Percentiles rank a stretch among this genome's conserved stretches.
Evolutionary conservation across 2,113 vertebrate species (phyloP).

Genomic region (Calidris pugnax): DNA sequence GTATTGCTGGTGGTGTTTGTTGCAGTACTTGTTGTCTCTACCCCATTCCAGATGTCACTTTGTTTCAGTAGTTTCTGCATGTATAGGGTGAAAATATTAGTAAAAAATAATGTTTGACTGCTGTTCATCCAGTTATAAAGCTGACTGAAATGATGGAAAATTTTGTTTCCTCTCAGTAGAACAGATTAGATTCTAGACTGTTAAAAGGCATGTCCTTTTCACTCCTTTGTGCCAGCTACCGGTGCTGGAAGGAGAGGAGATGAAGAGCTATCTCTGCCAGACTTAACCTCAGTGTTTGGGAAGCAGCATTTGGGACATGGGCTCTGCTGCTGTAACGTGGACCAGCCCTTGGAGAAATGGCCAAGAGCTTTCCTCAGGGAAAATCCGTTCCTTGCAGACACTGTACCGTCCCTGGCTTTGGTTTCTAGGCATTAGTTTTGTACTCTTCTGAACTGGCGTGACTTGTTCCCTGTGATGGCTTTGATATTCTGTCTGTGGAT

Average conservation of each 20-base stretch:
- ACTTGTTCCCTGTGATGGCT: not conserved
- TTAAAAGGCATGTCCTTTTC: not conserved
- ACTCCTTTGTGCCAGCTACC: not conserved
- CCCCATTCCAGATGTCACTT: rapidly evolving
- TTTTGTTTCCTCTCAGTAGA: not conserved
- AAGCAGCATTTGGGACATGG: not conserved
- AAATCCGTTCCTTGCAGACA: not conserved
- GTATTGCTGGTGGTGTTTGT: not conserved
- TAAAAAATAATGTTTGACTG: not conserved
- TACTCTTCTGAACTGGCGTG: not conserved
- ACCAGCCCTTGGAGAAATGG: not conserved
- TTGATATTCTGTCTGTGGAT: too few species aligned
- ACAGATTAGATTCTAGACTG: not conserved
- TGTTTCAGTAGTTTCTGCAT: not conserved
- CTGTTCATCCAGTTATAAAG: not conserved
- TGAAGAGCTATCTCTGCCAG: not conserved
- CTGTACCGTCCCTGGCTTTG: not conserved
- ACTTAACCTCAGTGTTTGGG: not conserved
- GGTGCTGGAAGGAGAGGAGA: not conserved
- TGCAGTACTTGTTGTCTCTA: not conserved
- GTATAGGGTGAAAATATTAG: not conserved
- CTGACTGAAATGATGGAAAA: not conserved
- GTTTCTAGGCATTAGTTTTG: not conserved
- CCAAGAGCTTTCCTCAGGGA: not conserved
- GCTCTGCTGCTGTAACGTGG: not conserved